Conservation (phyloP, 2,888 invertebrate genomes). For the Rotaria socialis region DNA sequence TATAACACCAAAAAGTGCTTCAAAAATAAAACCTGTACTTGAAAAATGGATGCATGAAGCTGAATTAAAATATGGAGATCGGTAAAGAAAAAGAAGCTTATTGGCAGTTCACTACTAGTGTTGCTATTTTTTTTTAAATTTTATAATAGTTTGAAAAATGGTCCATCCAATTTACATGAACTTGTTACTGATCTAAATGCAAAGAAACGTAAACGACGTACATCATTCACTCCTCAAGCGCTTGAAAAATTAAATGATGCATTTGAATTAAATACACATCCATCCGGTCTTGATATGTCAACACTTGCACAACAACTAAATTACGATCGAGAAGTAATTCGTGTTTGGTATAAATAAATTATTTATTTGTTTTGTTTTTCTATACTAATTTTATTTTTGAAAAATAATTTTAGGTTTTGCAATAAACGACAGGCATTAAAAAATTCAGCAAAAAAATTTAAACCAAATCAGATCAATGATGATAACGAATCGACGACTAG, state of each 20-base stretch:
- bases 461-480: background rate
- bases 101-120: background rate
- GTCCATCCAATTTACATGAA: conserved; percentile 41
- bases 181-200: conserved; percentile 82
- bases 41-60: conserved; percentile 99
- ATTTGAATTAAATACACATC: conserved; percentile 93
- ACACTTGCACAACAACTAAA: conserved; percentile 88
- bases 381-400: background rate
- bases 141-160: conserved; percentile 42
- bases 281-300: conserved; percentile 92
- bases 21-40: conserved; percentile 95
- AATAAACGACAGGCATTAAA: conserved; percentile 95
- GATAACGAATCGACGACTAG: background rate
- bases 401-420: conserved; percentile 68
- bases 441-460: conserved; percentile 62
- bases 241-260: conserved; percentile 86
- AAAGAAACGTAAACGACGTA: conserved; percentile 89
- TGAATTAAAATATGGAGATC: conserved; percentile 82
- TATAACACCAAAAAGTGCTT: conserved; percentile 97
- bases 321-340: conserved; percentile 91
- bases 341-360: conserved; percentile 71
- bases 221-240: conserved; percentile 93
- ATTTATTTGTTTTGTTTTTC: background rate
- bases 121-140: background rate
- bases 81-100: conserved; percentile 16